Evolutionary conservation across 2,797 vertebrate genomes (phyloP).

Genomic region (Poliocrania exsul): DNA sequence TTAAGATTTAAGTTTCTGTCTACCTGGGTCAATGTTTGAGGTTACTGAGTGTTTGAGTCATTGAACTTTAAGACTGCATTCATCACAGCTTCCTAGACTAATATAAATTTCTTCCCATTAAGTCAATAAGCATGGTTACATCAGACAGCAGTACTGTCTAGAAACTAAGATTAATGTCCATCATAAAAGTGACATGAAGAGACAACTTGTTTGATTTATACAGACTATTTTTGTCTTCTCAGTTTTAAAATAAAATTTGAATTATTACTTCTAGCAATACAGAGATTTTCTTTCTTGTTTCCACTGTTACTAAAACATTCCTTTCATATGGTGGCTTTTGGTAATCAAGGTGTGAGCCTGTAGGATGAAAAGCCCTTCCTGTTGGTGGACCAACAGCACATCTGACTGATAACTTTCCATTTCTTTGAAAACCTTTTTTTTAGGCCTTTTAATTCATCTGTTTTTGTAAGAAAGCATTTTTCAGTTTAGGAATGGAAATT

Average conservation of each 20-base stretch:
- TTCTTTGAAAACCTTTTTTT: not conserved
- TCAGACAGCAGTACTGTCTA: slow-evolving; percentile 66
- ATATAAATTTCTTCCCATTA: slow-evolving; percentile 74
- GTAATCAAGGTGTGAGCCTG: not conserved
- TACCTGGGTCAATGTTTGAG: slow-evolving; percentile 60
- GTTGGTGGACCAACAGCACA: not conserved
- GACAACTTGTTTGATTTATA: slow-evolving; percentile 62
- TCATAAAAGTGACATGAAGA: slow-evolving; percentile 71
- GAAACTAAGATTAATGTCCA: slow-evolving; percentile 64
- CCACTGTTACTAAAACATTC: not conserved
- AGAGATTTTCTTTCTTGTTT: not conserved
- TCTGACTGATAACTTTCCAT: not conserved
- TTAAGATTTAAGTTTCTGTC: slow-evolving; percentile 70
- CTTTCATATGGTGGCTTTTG: not conserved
- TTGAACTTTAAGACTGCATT: slow-evolving; percentile 74
- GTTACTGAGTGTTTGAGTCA: slow-evolving; percentile 68
- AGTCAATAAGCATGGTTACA: slow-evolving; percentile 70
- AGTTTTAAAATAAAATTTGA: slow-evolving; percentile 22
- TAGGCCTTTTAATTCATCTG: not conserved
- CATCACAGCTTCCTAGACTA: slow-evolving; percentile 67
- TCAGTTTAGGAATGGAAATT: not conserved
- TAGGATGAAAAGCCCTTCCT: not conserved
- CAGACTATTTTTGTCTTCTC: slow-evolving; percentile 47
- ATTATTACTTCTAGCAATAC: not conserved
- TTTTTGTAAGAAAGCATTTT: not conserved